Base-by-base conservation (phyloP, 2,113 vertebrate genomes). In the Oryzias curvinotus region DNA sequence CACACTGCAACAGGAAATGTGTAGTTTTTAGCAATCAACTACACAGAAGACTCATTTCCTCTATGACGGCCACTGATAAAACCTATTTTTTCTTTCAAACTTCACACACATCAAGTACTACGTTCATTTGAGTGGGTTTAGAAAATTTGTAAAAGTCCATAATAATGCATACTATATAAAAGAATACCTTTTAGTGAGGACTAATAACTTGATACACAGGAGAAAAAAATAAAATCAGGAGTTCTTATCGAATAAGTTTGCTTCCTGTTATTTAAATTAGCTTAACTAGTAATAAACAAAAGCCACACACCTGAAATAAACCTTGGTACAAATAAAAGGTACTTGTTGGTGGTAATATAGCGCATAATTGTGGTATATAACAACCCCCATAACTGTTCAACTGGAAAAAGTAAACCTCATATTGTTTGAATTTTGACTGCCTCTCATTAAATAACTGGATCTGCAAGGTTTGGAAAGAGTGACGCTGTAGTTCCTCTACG, bases 1-100 rank as follows among this genome's bases (percentile, higher is more conserved):
- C 52, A 54, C 17, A 64, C 41, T 70, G 77, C 87, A 86, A 90
- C 78, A 88, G 80, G 88, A 89, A 87, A 90, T 70, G 46, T 54
- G 73, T 80, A 63, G 62, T 81, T 87, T 87, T 83, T 68, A 76
- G 82, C 59, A 82, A 82, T 84, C 75, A 61, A 77, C 79, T 78
- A 50, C 72, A 64, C 19, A 81, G 66, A 67, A 53, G 50, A 68
- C 62, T 79, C 67, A 82, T 86, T 88, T 87, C 86, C 85, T 83
- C 64, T 73, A 68, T 15, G 45, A 41, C 60, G 60, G n/a, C 43
- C 61, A 75, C 53, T 64, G 54, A 57, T 66, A 52, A 69, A 62
- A 8, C 0, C 25, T 13, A 45, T 19, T 25, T 10, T 52, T 46
- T 68, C 19, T n/a, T 13, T 12, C n/a, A 57, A 36, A 36, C 10